Evolutionary conservation across 2,797 vertebrate species (phyloP).

Genomic region (Choloepus didactylus): DNA sequence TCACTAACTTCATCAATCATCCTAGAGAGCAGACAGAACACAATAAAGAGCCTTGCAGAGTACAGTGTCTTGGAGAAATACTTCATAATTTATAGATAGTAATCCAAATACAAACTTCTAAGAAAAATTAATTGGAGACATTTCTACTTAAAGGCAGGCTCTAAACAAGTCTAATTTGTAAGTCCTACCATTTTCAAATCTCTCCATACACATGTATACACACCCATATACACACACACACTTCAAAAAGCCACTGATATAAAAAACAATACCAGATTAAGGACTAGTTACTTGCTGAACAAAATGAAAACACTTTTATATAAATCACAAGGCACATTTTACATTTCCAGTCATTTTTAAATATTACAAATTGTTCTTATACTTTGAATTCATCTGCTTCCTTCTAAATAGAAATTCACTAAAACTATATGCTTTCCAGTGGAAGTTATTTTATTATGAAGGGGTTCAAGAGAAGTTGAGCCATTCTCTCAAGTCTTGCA

Average conservation of each 20-base stretch:
- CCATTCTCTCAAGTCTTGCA: constrained; percentile 68
- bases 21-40: constrained; percentile 52
- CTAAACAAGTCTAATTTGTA: constrained; percentile 69
- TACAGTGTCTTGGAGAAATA: constrained; percentile 9
- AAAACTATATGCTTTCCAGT: constrained; percentile 67
- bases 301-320: constrained; percentile 81
- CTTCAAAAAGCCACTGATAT: constrained; percentile 30
- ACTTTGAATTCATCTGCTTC: constrained; percentile 73
- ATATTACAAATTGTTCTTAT: constrained; percentile 66
- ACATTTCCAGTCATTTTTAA: constrained; percentile 76
- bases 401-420: constrained; percentile 72
- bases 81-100: constrained; percentile 57
- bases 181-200: constrained; percentile 70
- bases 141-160: constrained; percentile 61
- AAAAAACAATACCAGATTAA: constrained; percentile 64
- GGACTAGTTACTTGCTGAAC: constrained; percentile 63
- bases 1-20: constrained; percentile 71
- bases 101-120: constrained; percentile 74
- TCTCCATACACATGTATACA: neutral
- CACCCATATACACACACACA: neutral
- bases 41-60: constrained; percentile 38
- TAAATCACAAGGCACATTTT: constrained; percentile 77
- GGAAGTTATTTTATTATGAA: constrained; percentile 70
- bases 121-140: constrained; percentile 69
- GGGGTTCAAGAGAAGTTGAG: constrained; percentile 57